A percentile compares a stretch with the other conserved stretches of the same genome.
phyloP scores from a whole-genome alignment of 2,113 vertebrate species.

The Mormyrus iriodes region DNA sequence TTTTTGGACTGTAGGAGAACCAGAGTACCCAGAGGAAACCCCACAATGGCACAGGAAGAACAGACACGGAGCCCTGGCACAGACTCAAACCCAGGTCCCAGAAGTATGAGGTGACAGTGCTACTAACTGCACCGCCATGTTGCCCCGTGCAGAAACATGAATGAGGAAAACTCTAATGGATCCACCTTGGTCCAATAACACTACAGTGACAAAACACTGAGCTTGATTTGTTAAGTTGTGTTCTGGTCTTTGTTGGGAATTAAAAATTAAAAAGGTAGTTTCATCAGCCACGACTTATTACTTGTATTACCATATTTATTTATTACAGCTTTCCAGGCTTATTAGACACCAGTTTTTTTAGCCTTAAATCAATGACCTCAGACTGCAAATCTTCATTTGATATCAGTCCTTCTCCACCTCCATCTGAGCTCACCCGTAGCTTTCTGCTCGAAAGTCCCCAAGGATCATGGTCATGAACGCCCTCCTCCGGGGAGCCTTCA shows the following conservation, averaged over 20 bases:
- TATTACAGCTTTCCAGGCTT: background rate
- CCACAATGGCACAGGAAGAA: too few species aligned
- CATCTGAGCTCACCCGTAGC: background rate
- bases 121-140: background rate
- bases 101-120: background rate
- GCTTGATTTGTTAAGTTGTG: background rate
- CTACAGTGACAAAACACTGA: background rate
- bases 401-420: background rate
- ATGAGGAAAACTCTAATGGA: background rate
- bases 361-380: background rate
- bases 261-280: background rate
- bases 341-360: background rate
- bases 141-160: background rate
- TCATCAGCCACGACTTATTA: background rate
- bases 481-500: background rate
- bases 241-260: background rate
- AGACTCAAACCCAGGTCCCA: too few species aligned
- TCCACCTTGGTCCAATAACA: background rate
- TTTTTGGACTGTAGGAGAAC: too few species aligned
- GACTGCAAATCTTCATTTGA: background rate
- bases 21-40: too few species aligned
- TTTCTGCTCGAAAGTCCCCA: background rate
- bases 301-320: constrained; percentile 2
- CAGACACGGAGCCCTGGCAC: too few species aligned
- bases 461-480: background rate